These are phyloP conservation scores for Sebastes kiyomatsui DNA, from an alignment of 2,797 vertebrate genomes.

Conservation along the genomic window DNA sequence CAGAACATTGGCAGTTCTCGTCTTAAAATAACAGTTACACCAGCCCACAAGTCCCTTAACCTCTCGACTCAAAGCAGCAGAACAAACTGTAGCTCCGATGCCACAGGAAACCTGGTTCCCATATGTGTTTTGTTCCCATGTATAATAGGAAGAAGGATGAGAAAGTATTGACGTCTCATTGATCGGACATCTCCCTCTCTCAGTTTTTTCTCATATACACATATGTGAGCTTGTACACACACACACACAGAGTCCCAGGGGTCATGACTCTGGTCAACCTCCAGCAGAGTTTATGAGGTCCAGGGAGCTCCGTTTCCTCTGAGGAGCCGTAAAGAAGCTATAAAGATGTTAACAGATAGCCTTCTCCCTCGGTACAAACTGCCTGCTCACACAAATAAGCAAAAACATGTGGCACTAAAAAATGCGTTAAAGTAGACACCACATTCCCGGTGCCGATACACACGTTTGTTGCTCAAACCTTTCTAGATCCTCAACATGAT, in stretches of 20 bases:
- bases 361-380: background rate
- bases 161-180: slow-evolving; percentile 13
- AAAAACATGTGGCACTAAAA: slow-evolving; percentile 56
- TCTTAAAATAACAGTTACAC: background rate
- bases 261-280: slow-evolving; percentile 41
- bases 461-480: background rate
- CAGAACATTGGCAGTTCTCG: slow-evolving; percentile 18
- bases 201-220: background rate
- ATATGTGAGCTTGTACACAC: slow-evolving; percentile 1
- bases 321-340: slow-evolving; percentile 54
- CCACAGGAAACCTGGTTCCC: slow-evolving; percentile 29
- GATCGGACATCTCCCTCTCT: slow-evolving; percentile 5
- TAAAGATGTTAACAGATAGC: slow-evolving; percentile 62
- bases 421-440: background rate
- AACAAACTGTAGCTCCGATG: slow-evolving; percentile 9
- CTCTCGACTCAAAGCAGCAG: slow-evolving; percentile 10
- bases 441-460: background rate
- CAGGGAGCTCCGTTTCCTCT: slow-evolving; percentile 39
- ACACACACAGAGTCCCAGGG: slow-evolving; percentile 24
- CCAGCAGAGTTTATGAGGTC: slow-evolving; percentile 67
- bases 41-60: slow-evolving; percentile 10
- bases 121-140: slow-evolving; percentile 1
- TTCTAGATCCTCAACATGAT: background rate
- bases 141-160: slow-evolving; percentile 31
- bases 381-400: slow-evolving; percentile 25